Evolutionary conservation across 2,113 vertebrate genomes (phyloP), one percentile per base, ranked within the genome.

Genomic region (Butastur rufipennis): DNA sequence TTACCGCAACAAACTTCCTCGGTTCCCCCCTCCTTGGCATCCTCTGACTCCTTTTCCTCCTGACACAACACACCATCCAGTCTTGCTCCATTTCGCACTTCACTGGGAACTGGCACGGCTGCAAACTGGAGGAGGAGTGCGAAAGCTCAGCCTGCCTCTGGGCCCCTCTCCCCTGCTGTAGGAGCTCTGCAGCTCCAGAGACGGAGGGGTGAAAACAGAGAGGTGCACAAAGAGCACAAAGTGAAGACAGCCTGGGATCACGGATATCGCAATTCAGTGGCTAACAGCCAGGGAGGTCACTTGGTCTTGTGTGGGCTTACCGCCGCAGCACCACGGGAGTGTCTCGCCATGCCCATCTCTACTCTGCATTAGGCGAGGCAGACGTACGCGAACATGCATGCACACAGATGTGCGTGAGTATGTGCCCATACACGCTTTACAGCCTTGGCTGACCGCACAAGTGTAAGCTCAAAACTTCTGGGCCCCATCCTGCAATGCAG

Each of bases 301-400:
- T 67, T 45, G 59, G 14, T 16, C 4, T 11, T 40, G 16, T 5
- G 23, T 53, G 68, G 6, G 19, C 59, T 56, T 48, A 56, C 65
- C 74, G 16, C 34, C 0, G 0, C 53, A 25, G 67, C 68, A 31
- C 50, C 50, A 5, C 9, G 1, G 4, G 16, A 10, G 16, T 18
- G 20, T 55, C 55, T 74, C 3, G 1, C 65, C 15, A 0, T 29
- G 65, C 50, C 73, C 26, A 7, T 31, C 52, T 43, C 25, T 42
- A 1, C 59, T 40, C 22, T 34, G 40, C 1, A 0, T 42, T 18
- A n/a, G 70, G 85, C 8, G 2, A 50, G 70, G 56, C 73, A 75
- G 65, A 13, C 4, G 1, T 55, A 10, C 71, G 31, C 1, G 4
- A 59, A 34, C 8, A 1, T 8, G 58, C 32, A 4, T 32, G 50